Conservation (phyloP, 2,797 vertebrate genomes). For the Oreochromis mossambicus region DNA sequence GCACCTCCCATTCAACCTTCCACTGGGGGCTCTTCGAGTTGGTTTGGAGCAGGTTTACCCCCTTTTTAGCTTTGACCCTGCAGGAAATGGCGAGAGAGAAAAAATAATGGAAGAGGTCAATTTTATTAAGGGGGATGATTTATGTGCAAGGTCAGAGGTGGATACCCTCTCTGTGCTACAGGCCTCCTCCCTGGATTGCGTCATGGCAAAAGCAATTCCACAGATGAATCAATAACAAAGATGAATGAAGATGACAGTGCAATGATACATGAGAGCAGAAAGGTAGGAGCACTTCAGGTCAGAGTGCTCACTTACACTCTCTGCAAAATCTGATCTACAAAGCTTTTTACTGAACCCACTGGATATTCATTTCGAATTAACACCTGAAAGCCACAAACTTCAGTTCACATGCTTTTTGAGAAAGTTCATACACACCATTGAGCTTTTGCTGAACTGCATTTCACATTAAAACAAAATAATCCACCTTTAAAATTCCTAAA, state of each 20-base stretch:
- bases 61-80: constrained; percentile 99
- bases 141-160: constrained; percentile 52
- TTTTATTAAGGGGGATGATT: constrained; percentile 57
- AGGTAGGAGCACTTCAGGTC: constrained; percentile 2
- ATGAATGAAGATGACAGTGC: constrained; percentile 47
- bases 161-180: not conserved
- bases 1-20: constrained; percentile 90
- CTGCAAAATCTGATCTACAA: constrained; percentile 4
- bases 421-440: not conserved
- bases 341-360: not conserved
- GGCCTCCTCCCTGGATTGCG: constrained; percentile 22
- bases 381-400: not conserved
- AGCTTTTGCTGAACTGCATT: not conserved
- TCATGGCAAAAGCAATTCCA: constrained; percentile 60
- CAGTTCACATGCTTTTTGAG: not conserved
- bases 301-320: not conserved
- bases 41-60: constrained; percentile 91
- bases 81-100: not conserved
- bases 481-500: not conserved
- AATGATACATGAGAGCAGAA: constrained; percentile 35
- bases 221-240: constrained; percentile 62
- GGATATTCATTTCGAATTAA: not conserved
- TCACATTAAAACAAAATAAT: not conserved
- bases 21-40: constrained; percentile 87
- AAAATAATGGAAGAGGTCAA: not conserved